Percentiles rank a stretch among this genome's conserved stretches.
phyloP scores from a whole-genome alignment of 1,140 invertebrate genomes.

The Dinothrombium tinctorium region DNA sequence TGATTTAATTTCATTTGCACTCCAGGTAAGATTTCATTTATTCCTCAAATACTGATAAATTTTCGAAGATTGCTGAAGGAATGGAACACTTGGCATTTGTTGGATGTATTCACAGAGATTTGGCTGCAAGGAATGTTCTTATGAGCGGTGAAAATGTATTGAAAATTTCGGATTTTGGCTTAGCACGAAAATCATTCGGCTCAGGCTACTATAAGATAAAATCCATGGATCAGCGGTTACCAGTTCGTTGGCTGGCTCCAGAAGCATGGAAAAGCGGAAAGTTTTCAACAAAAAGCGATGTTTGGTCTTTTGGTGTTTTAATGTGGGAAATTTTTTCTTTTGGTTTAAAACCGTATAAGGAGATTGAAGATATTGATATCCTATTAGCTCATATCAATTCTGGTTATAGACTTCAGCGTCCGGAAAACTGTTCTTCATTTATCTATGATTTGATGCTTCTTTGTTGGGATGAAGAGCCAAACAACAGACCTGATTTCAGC shows the following conservation, averaged over 20 bases:
- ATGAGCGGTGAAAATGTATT: too few relatives aligned
- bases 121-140: constrained; percentile 58
- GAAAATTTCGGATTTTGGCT: too few relatives aligned
- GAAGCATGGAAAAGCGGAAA: constrained; percentile 81
- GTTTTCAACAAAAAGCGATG: constrained; percentile 86
- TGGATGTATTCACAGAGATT: constrained; percentile 38
- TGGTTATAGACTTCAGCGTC: constrained; percentile 60
- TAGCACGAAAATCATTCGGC: too few relatives aligned
- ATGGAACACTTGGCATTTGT: constrained; percentile 90
- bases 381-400: constrained; percentile 72
- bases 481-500: constrained; percentile 54
- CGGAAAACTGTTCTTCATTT: constrained; percentile 60
- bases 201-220: too few relatives aligned
- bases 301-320: constrained; percentile 80
- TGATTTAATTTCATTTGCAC: too few relatives aligned
- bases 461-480: constrained; percentile 64
- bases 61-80: constrained; percentile 74
- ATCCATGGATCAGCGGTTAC: too few relatives aligned
- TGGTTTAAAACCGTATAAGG: constrained; percentile 73
- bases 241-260: constrained; percentile 98
- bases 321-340: constrained; percentile 89
- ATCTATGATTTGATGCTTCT: constrained; percentile 63
- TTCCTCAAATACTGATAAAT: too few relatives aligned
- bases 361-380: constrained; percentile 56
- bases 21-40: too few relatives aligned